Base-by-base conservation (phyloP, 2,113 vertebrate species). In the Bolborhynchus lineola region DNA sequence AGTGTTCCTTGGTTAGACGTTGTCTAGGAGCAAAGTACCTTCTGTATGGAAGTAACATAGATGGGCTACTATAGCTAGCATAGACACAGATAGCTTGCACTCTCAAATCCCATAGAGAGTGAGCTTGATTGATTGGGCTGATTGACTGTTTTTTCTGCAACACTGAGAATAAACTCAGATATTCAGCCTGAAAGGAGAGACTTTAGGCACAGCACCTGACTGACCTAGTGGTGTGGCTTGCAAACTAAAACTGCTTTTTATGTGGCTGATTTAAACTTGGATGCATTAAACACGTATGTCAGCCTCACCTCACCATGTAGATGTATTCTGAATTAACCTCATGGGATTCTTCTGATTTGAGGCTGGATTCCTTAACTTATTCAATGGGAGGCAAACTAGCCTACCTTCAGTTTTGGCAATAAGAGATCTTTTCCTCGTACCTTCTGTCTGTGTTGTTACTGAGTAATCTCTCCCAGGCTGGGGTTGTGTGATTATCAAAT, bases 401-500 rank as follows among this genome's bases (percentile, higher is more conserved):
- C 33, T 93, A 55, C 68, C 88, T 88, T 86, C 57, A 62, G 37
- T 86, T 88, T 50, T 75, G 52, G 25, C 57, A 69, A 2, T 21
- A 42, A 79, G 57, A 86, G 63, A 42, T 52, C 11, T 55, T 88
- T 81, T 89, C 86, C 81, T 95, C 81, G 60, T 52, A 81, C 42
- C 35, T 92, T 92, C 71, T 76, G 52, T 94, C 85, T 92, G 44
- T 83, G 50, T 71, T 2, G 0, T 77, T 60, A 79, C 69, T 31
- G 55, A 79, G 35, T 78, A 59, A 55, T 75, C 52, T 81, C 72
- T 88, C 57, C 35, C 82, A 79, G 60, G 72, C 72, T 84, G 25
- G 52, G 42, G n/a, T 60, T 92, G 37, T 44, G 50, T 94, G 65
- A 95, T 94, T 96, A 84, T 94, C 80, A 68, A 60, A 81, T 82